Base-by-base conservation (phyloP, 2,888 invertebrate species). In the Drosophila tanythrix region DNA sequence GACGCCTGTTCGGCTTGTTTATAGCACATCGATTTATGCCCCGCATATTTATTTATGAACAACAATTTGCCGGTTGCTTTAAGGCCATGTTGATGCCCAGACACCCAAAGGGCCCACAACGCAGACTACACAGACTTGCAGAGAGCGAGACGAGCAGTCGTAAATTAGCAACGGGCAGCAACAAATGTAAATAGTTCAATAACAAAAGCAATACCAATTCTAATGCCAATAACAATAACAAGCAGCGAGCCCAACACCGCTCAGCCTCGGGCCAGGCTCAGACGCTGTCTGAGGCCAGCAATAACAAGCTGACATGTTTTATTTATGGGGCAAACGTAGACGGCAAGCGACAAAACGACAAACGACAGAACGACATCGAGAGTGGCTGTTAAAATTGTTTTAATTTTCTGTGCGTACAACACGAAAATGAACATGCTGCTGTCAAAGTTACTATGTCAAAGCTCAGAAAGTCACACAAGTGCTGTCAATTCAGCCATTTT, bases 261-360 rank as follows among this genome's bases (percentile, higher is more conserved):
- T 57, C 21, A 31, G 51, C 65, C 36, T 18, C 31, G 35, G 59
- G 64, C 62, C 53, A 50, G 68, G 69, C 64, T 65, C 58, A 68
- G 67, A 70, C 67, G 33, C 73, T 67, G 76, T 76, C 76, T 74
- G 57, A 70, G 70, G 72, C 64, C 65, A 64, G 69, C 76, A 79
- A 88, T 88, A 90, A 91, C 89, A 91, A 85, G 83, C 76, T 89
- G 89, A 87, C 89, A 91, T 90, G 90, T 87, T 90, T 89, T 91
- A 90, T 90, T 91, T 90, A 90, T 90, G 83, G 83, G 66, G 73
- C 75, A 62, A 82, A 81, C 83, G 79, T 85, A 82, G 85, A 81
- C 74, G 79, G 68, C 76, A 69, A 62, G 61, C 58, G 51, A 40
- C 79, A 82, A 70, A 67, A 61, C 77, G 77, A 74, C 68, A 21